Conservation (phyloP, 2,888 invertebrate genomes). For the Fragum sueziense region DNA sequence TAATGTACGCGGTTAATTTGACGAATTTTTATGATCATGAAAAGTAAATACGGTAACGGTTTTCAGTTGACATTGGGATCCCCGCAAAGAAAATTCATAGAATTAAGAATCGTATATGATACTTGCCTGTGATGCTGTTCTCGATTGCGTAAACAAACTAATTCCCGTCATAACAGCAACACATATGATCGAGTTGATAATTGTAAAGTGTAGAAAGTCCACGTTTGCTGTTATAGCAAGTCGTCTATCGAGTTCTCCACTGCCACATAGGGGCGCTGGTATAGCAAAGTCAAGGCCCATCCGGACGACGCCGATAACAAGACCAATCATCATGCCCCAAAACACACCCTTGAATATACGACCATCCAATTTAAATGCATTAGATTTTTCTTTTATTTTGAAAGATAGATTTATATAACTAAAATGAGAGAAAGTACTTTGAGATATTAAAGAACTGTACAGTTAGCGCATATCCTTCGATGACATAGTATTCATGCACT, state of each 20-base stretch:
- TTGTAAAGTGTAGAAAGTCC: conserved; percentile 77
- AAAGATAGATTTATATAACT: not conserved
- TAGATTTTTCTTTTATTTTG: no score
- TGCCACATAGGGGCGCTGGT: conserved; percentile 81
- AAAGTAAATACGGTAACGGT: not conserved
- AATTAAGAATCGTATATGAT: not conserved
- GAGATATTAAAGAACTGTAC: not conserved
- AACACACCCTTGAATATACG: conserved; percentile 83
- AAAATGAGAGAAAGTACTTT: not conserved
- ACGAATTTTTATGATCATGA: not conserved
- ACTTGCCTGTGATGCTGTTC: conserved; percentile 65
- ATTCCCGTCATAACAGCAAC: conserved; percentile 68
- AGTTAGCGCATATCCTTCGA: not conserved
- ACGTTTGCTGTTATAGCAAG: conserved; percentile 67
- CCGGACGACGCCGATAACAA: conserved; percentile 82
- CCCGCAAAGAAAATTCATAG: not conserved
- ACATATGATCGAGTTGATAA: conserved; percentile 71
- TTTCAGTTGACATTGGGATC: no score
- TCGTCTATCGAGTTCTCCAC: conserved; percentile 69
- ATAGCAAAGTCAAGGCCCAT: conserved; percentile 84
- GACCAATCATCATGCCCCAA: conserved; percentile 84
- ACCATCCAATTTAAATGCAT: not conserved
- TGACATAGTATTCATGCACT: not conserved
- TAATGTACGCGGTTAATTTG: not conserved
- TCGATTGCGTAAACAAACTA: conserved; percentile 68